Evolutionary conservation across 2,888 invertebrate species (phyloP).

Genomic region (Prosapia bicincta): DNA sequence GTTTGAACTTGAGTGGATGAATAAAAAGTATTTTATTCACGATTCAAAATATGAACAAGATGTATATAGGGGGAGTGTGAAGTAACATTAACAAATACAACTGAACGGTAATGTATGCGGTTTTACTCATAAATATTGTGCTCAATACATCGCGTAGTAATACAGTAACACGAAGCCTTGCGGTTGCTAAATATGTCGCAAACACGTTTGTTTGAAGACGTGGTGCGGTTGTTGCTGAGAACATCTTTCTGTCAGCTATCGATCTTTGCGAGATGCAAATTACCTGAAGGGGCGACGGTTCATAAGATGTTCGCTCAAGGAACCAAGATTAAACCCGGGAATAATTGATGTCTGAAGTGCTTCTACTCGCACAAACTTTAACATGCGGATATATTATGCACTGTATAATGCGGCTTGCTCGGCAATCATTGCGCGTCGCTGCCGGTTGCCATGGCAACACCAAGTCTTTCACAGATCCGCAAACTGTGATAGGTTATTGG

Average conservation of each 20-base stretch:
- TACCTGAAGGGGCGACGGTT: constrained; percentile 18
- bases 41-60: too few species aligned
- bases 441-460: neutral
- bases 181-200: too few species aligned
- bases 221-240: neutral
- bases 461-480: neutral
- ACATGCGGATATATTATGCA: constrained; percentile 27
- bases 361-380: constrained; percentile 24
- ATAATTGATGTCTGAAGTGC: constrained; percentile 28
- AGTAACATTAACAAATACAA: too few species aligned
- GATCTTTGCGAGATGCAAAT: constrained; percentile 25
- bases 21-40: too few species aligned
- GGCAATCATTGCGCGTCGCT: neutral
- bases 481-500: neutral
- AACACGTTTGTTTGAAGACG: too few species aligned
- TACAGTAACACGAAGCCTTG: too few species aligned
- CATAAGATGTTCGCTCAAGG: constrained; percentile 27
- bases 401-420: constrained; percentile 10
- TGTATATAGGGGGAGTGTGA: too few species aligned
- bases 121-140: too few species aligned
- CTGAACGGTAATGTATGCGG: too few species aligned
- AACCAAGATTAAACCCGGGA: constrained; percentile 26
- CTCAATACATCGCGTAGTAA: too few species aligned
- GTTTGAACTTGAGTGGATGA: too few species aligned
- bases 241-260: constrained; percentile 22